Conservation (phyloP, 2,113 vertebrate genomes). For the Centropristis striata region DNA sequence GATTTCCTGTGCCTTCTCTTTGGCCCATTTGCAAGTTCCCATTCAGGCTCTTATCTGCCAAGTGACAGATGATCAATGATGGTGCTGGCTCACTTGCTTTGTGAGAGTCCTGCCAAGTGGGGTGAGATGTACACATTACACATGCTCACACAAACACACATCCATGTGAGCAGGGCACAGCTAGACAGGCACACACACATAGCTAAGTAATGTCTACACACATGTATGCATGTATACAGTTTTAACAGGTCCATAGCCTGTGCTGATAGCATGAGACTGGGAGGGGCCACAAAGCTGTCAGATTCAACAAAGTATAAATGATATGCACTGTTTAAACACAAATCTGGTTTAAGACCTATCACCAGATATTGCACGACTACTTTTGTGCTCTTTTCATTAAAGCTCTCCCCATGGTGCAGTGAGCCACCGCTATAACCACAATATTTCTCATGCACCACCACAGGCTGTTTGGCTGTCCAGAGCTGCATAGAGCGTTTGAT, state of each 20-base stretch:
- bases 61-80: constrained; percentile 75
- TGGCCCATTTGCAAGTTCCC: constrained; percentile 49
- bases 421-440: constrained; percentile 15
- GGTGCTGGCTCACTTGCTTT: constrained; percentile 44
- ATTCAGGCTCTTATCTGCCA: constrained; percentile 59
- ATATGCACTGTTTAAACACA: constrained; percentile 10
- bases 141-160: constrained; percentile 33
- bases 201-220: background rate
- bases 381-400: constrained; percentile 42
- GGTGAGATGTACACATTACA: constrained; percentile 55
- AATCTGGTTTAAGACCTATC: constrained; percentile 10
- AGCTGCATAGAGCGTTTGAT: constrained; percentile 40
- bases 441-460: constrained; percentile 45
- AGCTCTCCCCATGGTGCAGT: background rate
- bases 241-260: background rate
- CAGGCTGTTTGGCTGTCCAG: constrained; percentile 52
- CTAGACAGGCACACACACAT: constrained; percentile 1
- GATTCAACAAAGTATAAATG: background rate
- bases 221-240: background rate
- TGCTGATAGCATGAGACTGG: background rate
- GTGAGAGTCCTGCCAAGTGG: constrained; percentile 51
- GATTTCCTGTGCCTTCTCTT: constrained; percentile 67
- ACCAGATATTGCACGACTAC: background rate
- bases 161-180: constrained; percentile 1
- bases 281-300: background rate